phyloP scores from a whole-genome alignment of 2,113 vertebrate genomes.

The Noturus placidus region DNA sequence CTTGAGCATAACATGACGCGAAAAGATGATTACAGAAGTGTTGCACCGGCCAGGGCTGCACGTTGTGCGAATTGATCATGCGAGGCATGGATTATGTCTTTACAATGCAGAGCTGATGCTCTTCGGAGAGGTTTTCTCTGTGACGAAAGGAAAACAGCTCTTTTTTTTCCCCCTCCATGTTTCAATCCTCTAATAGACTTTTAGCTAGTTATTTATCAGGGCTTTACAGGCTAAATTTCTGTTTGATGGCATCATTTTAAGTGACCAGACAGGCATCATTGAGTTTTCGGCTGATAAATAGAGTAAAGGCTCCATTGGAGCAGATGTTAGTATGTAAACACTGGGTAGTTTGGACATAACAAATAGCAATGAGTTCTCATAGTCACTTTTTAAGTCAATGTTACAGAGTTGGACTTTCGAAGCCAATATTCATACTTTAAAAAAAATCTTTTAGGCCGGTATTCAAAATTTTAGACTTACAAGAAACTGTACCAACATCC shows the following conservation, averaged over 20 bases:
- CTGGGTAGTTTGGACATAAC: not conserved
- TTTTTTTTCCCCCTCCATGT: not conserved
- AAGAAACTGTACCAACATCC: not conserved
- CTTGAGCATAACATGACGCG: conserved; percentile 22
- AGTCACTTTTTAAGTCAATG: not conserved
- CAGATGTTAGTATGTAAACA: conserved; percentile 26
- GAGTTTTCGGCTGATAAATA: not conserved
- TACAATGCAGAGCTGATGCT: conserved; percentile 8
- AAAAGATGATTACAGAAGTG: conserved; percentile 21
- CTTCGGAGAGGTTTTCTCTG: conserved; percentile 6
- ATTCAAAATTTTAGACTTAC: not conserved
- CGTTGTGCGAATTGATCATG: conserved; percentile 40
- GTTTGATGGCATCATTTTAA: not conserved
- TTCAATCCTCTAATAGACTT: not conserved
- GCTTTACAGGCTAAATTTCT: not conserved
- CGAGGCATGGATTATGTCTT: conserved; percentile 24
- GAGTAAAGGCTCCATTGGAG: not conserved
- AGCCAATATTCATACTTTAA: not conserved
- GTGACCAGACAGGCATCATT: not conserved
- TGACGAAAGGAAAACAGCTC: not conserved
- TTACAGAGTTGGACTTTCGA: not conserved
- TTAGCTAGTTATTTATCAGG: conserved; percentile 3
- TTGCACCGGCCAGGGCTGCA: conserved; percentile 31
- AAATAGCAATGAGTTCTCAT: not conserved
- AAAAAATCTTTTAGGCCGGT: not conserved